Conservation (phyloP, 2,888 invertebrate genomes). For the Tinea semifulvella region DNA sequence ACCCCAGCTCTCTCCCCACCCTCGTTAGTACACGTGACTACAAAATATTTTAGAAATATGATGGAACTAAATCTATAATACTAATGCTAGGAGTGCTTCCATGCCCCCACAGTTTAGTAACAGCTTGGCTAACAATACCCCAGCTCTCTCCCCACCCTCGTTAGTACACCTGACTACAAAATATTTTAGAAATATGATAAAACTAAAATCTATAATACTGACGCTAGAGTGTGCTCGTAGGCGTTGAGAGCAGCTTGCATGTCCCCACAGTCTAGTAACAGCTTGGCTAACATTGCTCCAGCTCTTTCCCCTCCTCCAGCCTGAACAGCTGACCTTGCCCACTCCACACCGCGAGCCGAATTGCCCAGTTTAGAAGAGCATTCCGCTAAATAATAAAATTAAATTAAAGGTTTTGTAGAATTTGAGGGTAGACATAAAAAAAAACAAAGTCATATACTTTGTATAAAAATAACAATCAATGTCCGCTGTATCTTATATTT, state of each 20-base stretch:
- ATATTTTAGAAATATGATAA: no score
- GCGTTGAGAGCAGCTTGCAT: constrained; percentile 74
- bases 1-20: constrained; percentile 78
- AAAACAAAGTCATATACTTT: no score
- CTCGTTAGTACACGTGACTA: no score
- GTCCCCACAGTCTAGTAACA: constrained; percentile 72
- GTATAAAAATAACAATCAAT: no score
- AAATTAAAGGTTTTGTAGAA: no score
- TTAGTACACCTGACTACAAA: no score
- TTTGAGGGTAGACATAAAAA: no score
- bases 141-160: constrained; percentile 80
- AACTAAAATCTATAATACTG: constrained; percentile 43
- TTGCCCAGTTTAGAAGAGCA: constrained; percentile 78
- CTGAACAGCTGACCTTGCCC: constrained; percentile 75
- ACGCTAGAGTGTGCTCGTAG: constrained; percentile 78
- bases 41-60: no score
- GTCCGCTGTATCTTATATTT: no score
- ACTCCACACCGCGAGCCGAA: constrained; percentile 73
- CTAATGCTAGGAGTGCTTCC: constrained; percentile 77
- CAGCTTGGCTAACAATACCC: constrained; percentile 75
- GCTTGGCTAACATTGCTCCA: constrained; percentile 74
- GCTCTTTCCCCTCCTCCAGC: constrained; percentile 79
- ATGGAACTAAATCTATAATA: no score
- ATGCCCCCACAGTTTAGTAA: constrained; percentile 72
- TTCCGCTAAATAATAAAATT: constrained; percentile 72